Evolutionary conservation across 2,888 invertebrate genomes (phyloP).

Genomic region (Limenitis camilla): DNA sequence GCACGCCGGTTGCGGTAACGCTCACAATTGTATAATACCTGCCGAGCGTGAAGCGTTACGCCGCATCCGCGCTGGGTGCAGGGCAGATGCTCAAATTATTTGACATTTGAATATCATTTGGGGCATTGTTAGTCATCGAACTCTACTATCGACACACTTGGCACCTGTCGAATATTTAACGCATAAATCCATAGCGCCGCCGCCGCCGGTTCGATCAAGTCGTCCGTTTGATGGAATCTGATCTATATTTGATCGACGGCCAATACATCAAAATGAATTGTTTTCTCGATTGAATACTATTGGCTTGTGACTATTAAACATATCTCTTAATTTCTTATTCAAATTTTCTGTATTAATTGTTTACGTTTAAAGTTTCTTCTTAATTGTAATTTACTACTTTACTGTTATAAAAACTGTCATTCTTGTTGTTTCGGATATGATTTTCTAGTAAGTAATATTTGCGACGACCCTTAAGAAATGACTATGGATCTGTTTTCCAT

Average conservation of each 20-base stretch:
- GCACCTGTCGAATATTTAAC: slow-evolving; percentile 75
- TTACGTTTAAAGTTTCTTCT: too few species aligned
- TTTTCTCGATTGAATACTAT: slow-evolving; percentile 58
- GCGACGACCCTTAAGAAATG: too few species aligned
- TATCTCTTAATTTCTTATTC: neutral
- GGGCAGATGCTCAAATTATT: slow-evolving; percentile 66
- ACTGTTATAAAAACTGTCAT: too few species aligned
- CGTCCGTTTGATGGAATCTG: slow-evolving; percentile 68
- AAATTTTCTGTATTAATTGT: too few species aligned
- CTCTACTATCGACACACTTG: slow-evolving; percentile 73
- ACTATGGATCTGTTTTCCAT: too few species aligned
- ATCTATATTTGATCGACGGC: slow-evolving; percentile 70
- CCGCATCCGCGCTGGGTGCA: slow-evolving; percentile 32
- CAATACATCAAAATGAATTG: slow-evolving; percentile 64
- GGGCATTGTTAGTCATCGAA: slow-evolving; percentile 74
- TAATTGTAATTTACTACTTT: too few species aligned
- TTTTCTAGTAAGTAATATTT: too few species aligned
- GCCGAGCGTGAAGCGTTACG: slow-evolving; percentile 24
- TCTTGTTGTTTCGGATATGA: too few species aligned
- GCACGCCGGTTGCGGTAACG: slow-evolving; percentile 15
- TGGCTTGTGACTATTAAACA: slow-evolving; percentile 21
- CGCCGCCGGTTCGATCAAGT: slow-evolving; percentile 61
- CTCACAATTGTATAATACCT: slow-evolving; percentile 21
- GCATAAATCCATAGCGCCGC: slow-evolving; percentile 75
- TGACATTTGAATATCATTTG: slow-evolving; percentile 74